phyloP scores from a whole-genome alignment of 2,113 vertebrate genomes.

The Brachirus orientalis region DNA sequence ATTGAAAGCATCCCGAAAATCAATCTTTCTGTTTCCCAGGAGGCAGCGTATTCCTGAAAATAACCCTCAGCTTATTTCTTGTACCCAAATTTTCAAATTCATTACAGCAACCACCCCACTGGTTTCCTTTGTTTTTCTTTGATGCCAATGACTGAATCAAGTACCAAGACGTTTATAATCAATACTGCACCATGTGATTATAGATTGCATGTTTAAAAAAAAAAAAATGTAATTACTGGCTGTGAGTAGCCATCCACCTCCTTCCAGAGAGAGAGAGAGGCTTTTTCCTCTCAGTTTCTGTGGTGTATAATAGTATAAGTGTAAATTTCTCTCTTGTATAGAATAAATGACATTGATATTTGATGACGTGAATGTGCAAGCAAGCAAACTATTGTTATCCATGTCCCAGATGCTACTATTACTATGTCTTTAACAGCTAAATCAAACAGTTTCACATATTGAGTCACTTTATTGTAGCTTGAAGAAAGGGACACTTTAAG shows the following conservation, averaged over 20 bases:
- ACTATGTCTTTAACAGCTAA: constrained; percentile 15
- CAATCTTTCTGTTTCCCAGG: constrained; percentile 20
- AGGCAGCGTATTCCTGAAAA: constrained; percentile 22
- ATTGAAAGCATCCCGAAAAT: constrained; percentile 27
- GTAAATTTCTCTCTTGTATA: constrained; percentile 74
- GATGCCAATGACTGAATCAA: constrained; percentile 58
- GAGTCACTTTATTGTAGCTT: constrained; percentile 39
- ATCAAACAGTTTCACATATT: constrained; percentile 49
- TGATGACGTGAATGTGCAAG: constrained; percentile 70
- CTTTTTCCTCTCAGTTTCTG: constrained; percentile 42
- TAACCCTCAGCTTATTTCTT: constrained; percentile 32
- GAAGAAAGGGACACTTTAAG: constrained; percentile 65
- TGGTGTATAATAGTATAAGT: constrained; percentile 65
- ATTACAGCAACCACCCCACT: not conserved
- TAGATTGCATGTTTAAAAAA: constrained; percentile 69
- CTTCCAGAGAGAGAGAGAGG: constrained; percentile 31
- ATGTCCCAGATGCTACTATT: constrained; percentile 8
- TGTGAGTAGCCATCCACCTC: constrained; percentile 36
- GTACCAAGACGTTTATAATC: constrained; percentile 53
- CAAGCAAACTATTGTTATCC: constrained; percentile 41
- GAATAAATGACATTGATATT: constrained; percentile 62
- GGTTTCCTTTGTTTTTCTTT: constrained; percentile 40
- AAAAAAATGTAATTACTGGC: constrained; percentile 39
- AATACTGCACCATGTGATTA: constrained; percentile 58
- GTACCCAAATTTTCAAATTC: constrained; percentile 19